Base-by-base conservation (phyloP, 2,888 invertebrate species). In the Callyntrura guangdongensis region DNA sequence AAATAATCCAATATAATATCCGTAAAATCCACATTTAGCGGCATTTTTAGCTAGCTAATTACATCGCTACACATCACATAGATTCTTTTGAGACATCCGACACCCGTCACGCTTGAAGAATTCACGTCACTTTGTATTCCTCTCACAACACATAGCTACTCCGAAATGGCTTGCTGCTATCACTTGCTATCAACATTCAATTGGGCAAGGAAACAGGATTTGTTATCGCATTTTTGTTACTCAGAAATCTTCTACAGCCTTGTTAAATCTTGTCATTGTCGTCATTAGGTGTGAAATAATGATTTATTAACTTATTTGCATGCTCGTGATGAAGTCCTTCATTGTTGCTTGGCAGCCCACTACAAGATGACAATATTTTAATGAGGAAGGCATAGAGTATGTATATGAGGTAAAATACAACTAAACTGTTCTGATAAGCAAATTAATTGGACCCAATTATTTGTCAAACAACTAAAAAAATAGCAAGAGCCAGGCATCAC, bases 381-480 rank as follows among this genome's bases (percentile, higher is more conserved):
- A 77, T 77, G 77, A 77, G 77, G 25, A 77, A 27, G 12, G 20
- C 14, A 77, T n/a, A n/a, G n/a, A n/a, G 25, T 22, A 53, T 77
- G 20, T 53, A 6, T 20, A 25, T 14, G 2, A 72, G 14, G 79
- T n/a, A 56, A 79, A 22, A 79, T 14, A 27, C n/a, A 84, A 27
- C 22, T 45, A 77, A 69, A 85, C 14, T 85, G 85, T 67, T 59
- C n/a, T 27, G 85, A 89, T 89, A 79, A 59, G 61, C 67, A 77
- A 86, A 67, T 87, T 91, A 91, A 91, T 91, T 91, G 90, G 81
- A 8, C 25, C 82, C 90, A 91, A 91, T 91, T 91, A 91, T 64
- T 74, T 91, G 83, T 83, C 86, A 83, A 72, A 59, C 2, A 17
- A 74, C 36, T 17, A 69, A 11, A 36, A 36, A 85, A 64, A 74